Evolutionary conservation across 1,140 invertebrate genomes (phyloP).

Genomic region (Drosophila burlai): DNA sequence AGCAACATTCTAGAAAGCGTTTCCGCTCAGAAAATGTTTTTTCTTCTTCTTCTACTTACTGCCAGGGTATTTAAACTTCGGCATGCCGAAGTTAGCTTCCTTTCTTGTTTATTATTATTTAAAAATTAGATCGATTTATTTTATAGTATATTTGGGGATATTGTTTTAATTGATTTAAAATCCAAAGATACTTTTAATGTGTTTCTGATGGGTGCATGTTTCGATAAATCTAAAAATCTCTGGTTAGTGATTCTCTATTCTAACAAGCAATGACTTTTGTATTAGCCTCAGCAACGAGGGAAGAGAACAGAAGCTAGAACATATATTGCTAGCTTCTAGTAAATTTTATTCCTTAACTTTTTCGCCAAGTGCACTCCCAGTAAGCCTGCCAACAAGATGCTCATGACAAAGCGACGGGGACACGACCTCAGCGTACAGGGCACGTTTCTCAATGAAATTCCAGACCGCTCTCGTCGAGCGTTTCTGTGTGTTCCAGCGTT

Average conservation of each 20-base stretch:
- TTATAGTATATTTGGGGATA: too few relatives aligned
- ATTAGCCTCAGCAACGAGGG: neutral
- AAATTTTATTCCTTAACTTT: neutral
- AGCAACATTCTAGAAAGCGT: too few relatives aligned
- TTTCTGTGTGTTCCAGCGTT: constrained; percentile 83
- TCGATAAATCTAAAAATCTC: too few relatives aligned
- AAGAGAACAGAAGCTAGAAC: too few relatives aligned
- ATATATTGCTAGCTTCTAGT: neutral
- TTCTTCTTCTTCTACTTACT: too few relatives aligned
- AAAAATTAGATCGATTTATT: too few relatives aligned
- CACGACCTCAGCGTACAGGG: constrained; percentile 74
- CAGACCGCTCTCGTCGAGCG: constrained; percentile 58
- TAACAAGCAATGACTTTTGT: neutral
- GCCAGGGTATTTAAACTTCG: too few relatives aligned
- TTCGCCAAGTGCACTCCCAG: constrained; percentile 4
- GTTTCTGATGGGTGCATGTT: too few relatives aligned
- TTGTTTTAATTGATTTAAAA: neutral
- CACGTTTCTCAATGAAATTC: constrained; percentile 85
- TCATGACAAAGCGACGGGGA: constrained; percentile 74
- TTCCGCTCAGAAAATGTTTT: too few relatives aligned
- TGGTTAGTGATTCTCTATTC: too few relatives aligned
- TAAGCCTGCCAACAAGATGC: constrained; percentile 24
- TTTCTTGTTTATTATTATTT: neutral
- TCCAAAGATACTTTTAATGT: too few relatives aligned
- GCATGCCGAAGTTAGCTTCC: too few relatives aligned